Evolutionary conservation across 2,888 invertebrate species (phyloP).

Genomic region (Andrena dorsata): DNA sequence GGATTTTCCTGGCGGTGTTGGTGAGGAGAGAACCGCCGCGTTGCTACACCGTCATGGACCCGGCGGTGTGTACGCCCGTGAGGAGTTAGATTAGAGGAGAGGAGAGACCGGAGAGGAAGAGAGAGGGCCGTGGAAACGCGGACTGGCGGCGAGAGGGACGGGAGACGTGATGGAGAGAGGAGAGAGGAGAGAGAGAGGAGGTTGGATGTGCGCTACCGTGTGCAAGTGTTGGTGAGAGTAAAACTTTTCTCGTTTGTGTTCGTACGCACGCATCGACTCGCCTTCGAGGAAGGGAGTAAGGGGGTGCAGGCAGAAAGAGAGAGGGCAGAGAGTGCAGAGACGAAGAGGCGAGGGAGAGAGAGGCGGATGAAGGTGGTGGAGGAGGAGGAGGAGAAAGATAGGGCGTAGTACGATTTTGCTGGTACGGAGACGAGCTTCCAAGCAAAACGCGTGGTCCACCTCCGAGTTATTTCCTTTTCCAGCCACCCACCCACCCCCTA

Average conservation of each 20-base stretch:
- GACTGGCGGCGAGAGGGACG: conserved; percentile 46
- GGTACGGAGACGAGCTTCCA: conserved; percentile 78
- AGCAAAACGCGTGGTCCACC: conserved; percentile 81
- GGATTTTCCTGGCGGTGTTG: conserved; percentile 74
- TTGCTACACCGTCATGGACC: conserved; percentile 65
- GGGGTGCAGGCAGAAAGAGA: conserved; percentile 43
- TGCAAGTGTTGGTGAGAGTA: conserved; percentile 81
- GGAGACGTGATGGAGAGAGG: conserved; percentile 53
- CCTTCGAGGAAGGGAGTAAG: conserved; percentile 66
- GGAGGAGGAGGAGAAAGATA: conserved; percentile 69
- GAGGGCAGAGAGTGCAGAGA: conserved; percentile 48
- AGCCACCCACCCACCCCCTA: conserved; percentile 57
- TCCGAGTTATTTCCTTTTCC: conserved; percentile 80
- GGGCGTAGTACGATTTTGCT: conserved; percentile 77
- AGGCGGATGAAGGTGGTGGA: conserved; percentile 59
- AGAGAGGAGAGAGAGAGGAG: conserved; percentile 63
- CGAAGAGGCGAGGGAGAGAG: conserved; percentile 53
- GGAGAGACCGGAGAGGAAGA: conserved; percentile 62
- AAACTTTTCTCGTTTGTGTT: conserved; percentile 84
- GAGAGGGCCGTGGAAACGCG: conserved; percentile 39
- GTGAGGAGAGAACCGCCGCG: conserved; percentile 71
- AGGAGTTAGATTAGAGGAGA: conserved; percentile 83
- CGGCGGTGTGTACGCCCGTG: conserved; percentile 73
- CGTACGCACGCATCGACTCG: conserved; percentile 81
- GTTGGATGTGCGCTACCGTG: conserved; percentile 74